Conservation (phyloP, 2,888 invertebrate species). For the Cheilosia urbana region DNA sequence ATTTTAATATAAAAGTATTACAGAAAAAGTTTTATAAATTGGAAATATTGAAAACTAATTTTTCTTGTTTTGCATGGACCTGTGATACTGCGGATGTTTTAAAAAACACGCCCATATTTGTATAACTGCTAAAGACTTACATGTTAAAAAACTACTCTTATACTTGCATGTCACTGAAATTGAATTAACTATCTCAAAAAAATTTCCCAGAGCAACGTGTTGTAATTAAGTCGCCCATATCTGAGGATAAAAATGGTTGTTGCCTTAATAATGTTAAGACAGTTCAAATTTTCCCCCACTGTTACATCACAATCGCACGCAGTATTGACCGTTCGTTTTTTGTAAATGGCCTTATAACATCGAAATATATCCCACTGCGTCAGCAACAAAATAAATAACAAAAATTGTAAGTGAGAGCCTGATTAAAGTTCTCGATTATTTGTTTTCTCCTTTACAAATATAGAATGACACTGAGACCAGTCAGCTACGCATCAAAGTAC, state of each 20-base stretch:
- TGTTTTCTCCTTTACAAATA: conserved; percentile 84
- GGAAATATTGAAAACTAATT: no score
- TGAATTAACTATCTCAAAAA: no score
- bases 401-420: conserved; percentile 44
- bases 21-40: no score
- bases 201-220: no score
- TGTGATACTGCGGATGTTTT: no score
- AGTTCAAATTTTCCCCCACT: conserved; percentile 18
- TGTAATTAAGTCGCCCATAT: no score
- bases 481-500: conserved; percentile 92
- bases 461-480: conserved; percentile 90
- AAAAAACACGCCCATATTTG: no score
- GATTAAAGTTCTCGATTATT: conserved; percentile 3
- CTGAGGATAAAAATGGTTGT: neutral
- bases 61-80: no score
- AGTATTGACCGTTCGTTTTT: conserved; percentile 3
- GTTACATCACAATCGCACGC: conserved; percentile 32
- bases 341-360: conserved; percentile 34
- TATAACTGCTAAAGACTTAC: no score
- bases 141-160: no score
- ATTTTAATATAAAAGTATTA: no score
- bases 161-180: no score
- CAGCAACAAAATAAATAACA: neutral
- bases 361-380: conserved; percentile 15
- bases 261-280: neutral